phyloP scores from a whole-genome alignment of 2,888 invertebrate genomes.

The Nycteola revayana region DNA sequence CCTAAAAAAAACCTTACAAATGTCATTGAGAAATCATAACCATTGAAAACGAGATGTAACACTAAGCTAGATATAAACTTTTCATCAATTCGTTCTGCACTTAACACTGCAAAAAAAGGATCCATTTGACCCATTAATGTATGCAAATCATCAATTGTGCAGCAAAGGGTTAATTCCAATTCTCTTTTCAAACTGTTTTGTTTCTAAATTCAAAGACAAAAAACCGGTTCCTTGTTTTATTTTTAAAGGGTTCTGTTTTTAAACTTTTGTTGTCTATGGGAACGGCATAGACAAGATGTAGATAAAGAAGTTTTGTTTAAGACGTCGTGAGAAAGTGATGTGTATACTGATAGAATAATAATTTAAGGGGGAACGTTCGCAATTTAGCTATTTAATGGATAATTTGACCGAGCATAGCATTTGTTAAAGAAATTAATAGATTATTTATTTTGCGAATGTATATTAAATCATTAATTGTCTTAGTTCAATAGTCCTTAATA shows the following conservation, averaged over 20 bases:
- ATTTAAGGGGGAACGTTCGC: too few relatives aligned
- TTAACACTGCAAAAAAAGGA: conserved; percentile 32
- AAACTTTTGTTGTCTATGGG: conserved; percentile 31
- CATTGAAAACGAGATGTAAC: conserved; percentile 33
- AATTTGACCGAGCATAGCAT: too few relatives aligned
- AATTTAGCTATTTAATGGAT: too few relatives aligned
- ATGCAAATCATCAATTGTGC: conserved; percentile 33
- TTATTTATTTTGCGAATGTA: too few relatives aligned
- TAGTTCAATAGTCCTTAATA: too few relatives aligned
- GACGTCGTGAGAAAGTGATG: conserved; percentile 38
- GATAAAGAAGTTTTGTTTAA: conserved; percentile 33
- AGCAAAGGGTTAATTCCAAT: conserved; percentile 18
- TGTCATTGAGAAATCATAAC: conserved; percentile 27
- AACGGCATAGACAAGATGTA: conserved; percentile 34
- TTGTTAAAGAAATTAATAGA: too few relatives aligned
- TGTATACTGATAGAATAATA: conserved; percentile 27
- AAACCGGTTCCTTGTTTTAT: conserved; percentile 30
- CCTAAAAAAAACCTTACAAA: conserved; percentile 24
- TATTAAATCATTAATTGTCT: too few relatives aligned
- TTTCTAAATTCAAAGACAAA: conserved; percentile 33
- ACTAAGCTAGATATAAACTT: conserved; percentile 30
- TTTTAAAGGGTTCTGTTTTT: conserved; percentile 17
- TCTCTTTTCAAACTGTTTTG: conserved; percentile 20
- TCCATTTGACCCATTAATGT: conserved; percentile 34
- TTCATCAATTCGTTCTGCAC: conserved; percentile 33